These are phyloP conservation scores for Ryuthela nishihirai DNA, from an alignment of 2,888 invertebrate species.

Conservation along the genomic window DNA sequence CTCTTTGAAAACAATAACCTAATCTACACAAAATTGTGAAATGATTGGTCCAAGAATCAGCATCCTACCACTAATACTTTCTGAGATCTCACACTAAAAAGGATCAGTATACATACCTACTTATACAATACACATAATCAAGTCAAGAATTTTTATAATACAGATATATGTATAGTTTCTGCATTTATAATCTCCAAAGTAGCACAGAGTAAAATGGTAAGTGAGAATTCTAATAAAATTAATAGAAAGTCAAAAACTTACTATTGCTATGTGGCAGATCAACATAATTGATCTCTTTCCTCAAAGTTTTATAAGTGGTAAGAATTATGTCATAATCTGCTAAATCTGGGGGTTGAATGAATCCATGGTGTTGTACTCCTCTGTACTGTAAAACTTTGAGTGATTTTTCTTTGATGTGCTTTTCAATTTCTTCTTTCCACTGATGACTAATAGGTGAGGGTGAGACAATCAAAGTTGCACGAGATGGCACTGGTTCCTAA, in stretches of 20 bases:
- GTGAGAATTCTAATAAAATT: too few species aligned
- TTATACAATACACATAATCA: background rate
- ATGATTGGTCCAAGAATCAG: too few species aligned
- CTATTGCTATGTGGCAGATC: conserved; percentile 51
- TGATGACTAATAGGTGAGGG: conserved; percentile 65
- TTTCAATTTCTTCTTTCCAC: conserved; percentile 67
- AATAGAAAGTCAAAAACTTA: conserved; percentile 2
- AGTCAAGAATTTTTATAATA: background rate
- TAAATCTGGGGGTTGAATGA: conserved; percentile 60
- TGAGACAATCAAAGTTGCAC: conserved; percentile 68
- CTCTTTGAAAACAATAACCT: too few species aligned
- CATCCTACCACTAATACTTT: too few species aligned
- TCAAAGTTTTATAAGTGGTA: conserved; percentile 65
- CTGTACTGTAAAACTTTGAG: conserved; percentile 52
- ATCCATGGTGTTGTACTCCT: conserved; percentile 54
- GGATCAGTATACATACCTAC: background rate
- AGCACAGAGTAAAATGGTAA: too few species aligned
- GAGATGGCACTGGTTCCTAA: conserved; percentile 56
- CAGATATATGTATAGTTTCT: background rate
- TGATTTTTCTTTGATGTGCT: conserved; percentile 57
- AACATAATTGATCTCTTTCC: conserved; percentile 61
- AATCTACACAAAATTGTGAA: too few species aligned
- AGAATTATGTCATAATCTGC: conserved; percentile 66
- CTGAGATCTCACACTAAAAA: too few species aligned
- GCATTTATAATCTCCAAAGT: too few species aligned